Evolutionary conservation across 2,888 invertebrate species (phyloP), one percentile per base, ranked within the genome.

Genomic region (Ligdia adustata): DNA sequence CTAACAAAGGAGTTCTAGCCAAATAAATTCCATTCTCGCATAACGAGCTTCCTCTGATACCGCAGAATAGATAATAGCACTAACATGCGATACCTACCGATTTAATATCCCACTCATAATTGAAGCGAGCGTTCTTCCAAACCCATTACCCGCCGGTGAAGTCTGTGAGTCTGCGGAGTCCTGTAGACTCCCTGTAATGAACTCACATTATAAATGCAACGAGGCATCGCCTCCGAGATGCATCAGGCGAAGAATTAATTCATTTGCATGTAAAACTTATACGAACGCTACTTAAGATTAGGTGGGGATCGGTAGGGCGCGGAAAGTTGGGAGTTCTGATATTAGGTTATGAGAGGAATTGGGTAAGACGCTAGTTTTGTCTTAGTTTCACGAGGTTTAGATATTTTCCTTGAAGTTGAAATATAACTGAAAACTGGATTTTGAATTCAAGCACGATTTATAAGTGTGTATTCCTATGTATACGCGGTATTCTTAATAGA

Each of bases 131-230:
- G 84, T 84, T 87, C 88, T 85, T 87, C 81, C 80, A 71, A 83
- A 85, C 75, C 86, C 82, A 88, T 88, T 86, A 88, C 75, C 63
- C 64, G 64, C 70, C 50, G 32, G 31, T 33, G 12, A 33, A 35
- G 40, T 51, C 42, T 35, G 41, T 18, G 42, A 42, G 42, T 20
- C 47, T 27, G 28, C 11, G 11, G 40, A 42, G 52, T 50, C 37
- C 72, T 71, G 72, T 69, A 79, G 79, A 75, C 81, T 80, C 75
- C 74, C 72, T 72, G 74, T 90, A 90, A 90, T 88, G 89, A 90
- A 89, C 86, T 76, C 82, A 74, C 83, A 89, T 89, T 88, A 89
- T 90, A 83, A 88, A 89, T 89, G 88, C 88, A 88, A 82, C 88
- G 88, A 87, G 80, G 81, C 87, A 82, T 84, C 83, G 79, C 75